Conservation (phyloP, 2,888 invertebrate species). For the Drosophila emarginata region DNA sequence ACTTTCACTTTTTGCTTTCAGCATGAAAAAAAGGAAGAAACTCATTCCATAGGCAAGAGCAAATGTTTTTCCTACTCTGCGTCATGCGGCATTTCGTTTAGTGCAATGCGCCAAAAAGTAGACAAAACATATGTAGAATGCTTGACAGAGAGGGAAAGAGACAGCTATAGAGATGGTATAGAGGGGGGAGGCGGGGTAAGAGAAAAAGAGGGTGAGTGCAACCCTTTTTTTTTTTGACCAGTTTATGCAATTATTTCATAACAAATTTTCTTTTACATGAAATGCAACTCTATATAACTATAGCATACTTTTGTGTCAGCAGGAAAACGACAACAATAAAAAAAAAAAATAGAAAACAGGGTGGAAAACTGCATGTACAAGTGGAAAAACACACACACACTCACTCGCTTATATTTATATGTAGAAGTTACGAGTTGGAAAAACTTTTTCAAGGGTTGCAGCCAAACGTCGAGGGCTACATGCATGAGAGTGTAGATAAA, state of each 20-base stretch:
- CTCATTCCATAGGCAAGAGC: slow-evolving; percentile 7
- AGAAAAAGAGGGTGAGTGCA: slow-evolving; percentile 24
- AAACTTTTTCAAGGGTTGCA: slow-evolving; percentile 51
- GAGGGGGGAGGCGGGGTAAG: background rate
- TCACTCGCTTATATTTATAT: background rate
- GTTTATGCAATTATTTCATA: slow-evolving; percentile 71
- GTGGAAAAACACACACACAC: slow-evolving; percentile 41
- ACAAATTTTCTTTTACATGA: slow-evolving; percentile 33
- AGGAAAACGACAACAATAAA: background rate
- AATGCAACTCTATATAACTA: slow-evolving; percentile 50
- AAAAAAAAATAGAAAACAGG: slow-evolving; percentile 16
- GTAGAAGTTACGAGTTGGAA: slow-evolving; percentile 2
- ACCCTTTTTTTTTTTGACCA: slow-evolving; percentile 42
- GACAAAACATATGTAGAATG: slow-evolving; percentile 42
- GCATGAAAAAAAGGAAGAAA: slow-evolving; percentile 12
- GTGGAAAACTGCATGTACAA: slow-evolving; percentile 63
- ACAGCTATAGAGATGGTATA: background rate
- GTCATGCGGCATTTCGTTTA: slow-evolving; percentile 70
- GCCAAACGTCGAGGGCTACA: slow-evolving; percentile 47
- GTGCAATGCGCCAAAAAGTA: slow-evolving; percentile 52
- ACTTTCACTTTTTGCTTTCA: slow-evolving; percentile 71
- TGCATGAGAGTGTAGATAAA: slow-evolving; percentile 75
- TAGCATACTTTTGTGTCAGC: slow-evolving; percentile 53
- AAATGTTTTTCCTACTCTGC: slow-evolving; percentile 21
- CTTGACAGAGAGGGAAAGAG: slow-evolving; percentile 20